Conservation (phyloP, 2,797 vertebrate genomes). For the Gastrophryne carolinensis region DNA sequence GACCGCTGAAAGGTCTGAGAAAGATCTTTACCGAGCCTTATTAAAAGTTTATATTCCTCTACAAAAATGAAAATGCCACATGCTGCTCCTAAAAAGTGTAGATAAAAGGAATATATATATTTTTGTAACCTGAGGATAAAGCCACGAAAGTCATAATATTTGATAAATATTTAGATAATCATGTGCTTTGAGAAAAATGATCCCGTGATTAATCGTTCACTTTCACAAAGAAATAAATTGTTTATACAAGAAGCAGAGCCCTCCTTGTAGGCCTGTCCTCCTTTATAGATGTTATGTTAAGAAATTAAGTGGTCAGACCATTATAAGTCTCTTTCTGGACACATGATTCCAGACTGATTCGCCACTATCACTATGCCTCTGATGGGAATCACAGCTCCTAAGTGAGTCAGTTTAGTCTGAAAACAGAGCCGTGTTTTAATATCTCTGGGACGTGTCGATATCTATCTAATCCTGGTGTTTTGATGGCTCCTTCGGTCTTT, state of each 20-base stretch:
- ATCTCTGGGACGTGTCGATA: slow-evolving; percentile 12
- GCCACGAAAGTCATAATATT: slow-evolving; percentile 20
- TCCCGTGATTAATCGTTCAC: slow-evolving; percentile 22
- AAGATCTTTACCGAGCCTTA: neutral
- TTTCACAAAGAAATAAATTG: slow-evolving; percentile 45
- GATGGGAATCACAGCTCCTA: slow-evolving; percentile 27
- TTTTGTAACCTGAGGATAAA: neutral
- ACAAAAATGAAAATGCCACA: neutral
- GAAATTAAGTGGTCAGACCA: slow-evolving; percentile 6
- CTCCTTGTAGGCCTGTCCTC: slow-evolving; percentile 10
- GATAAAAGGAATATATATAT: neutral
- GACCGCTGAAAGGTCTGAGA: neutral
- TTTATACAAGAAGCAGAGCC: slow-evolving; percentile 37
- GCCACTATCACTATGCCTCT: slow-evolving; percentile 11
- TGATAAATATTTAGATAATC: slow-evolving; percentile 32
- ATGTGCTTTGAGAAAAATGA: slow-evolving; percentile 27
- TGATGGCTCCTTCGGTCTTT: slow-evolving; percentile 17
- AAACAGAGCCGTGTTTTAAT: slow-evolving; percentile 29
- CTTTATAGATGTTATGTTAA: slow-evolving; percentile 33
- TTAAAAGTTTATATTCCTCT: neutral
- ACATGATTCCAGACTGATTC: neutral
- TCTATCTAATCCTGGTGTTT: slow-evolving; percentile 41
- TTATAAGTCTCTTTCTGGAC: slow-evolving; percentile 4
- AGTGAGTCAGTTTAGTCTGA: slow-evolving; percentile 20
- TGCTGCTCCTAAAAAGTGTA: neutral